These are phyloP conservation scores for Ormyrus pomaceus DNA, from an alignment of 2,888 invertebrate genomes.

Conservation along the genomic window DNA sequence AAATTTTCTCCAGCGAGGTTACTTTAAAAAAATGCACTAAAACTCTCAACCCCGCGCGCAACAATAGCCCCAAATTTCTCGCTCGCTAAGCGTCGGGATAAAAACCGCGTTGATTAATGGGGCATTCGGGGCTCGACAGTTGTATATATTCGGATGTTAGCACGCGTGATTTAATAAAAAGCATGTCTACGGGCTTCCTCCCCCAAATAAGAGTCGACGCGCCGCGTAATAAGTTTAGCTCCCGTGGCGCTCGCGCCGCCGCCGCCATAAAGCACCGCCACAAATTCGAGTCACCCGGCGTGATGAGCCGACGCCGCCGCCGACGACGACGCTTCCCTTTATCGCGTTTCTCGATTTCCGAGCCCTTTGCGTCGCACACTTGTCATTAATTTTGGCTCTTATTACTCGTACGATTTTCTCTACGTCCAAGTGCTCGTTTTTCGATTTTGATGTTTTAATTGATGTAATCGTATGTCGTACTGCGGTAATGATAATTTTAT, in stretches of 20 bases:
- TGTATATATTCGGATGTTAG: conserved; percentile 13
- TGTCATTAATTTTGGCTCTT: conserved; percentile 12
- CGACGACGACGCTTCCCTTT: conserved; percentile 17
- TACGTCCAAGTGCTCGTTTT: conserved; percentile 32
- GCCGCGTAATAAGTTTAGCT: conserved; percentile 74
- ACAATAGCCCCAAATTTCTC: too few species aligned
- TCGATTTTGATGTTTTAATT: not conserved
- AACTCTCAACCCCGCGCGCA: too few species aligned
- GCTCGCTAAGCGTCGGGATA: not conserved
- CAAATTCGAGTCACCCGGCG: conserved; percentile 52
- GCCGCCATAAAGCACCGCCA: conserved; percentile 69
- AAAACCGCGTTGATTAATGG: conserved; percentile 30
- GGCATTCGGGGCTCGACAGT: conserved; percentile 53
- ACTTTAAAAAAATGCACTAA: too few species aligned
- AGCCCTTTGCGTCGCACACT: not conserved
- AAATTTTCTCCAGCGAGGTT: too few species aligned
- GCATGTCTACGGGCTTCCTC: conserved; percentile 58
- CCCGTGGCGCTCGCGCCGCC: conserved; percentile 66
- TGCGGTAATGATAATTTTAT: too few species aligned
- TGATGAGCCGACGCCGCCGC: conserved; percentile 44
- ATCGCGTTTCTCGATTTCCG: conserved; percentile 41
- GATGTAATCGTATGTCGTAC: too few species aligned
- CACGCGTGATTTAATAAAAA: conserved; percentile 73
- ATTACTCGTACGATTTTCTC: not conserved
- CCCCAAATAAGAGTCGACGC: conserved; percentile 30